Conservation (phyloP, 2,113 vertebrate genomes). For the Corythaeola cristata region DNA sequence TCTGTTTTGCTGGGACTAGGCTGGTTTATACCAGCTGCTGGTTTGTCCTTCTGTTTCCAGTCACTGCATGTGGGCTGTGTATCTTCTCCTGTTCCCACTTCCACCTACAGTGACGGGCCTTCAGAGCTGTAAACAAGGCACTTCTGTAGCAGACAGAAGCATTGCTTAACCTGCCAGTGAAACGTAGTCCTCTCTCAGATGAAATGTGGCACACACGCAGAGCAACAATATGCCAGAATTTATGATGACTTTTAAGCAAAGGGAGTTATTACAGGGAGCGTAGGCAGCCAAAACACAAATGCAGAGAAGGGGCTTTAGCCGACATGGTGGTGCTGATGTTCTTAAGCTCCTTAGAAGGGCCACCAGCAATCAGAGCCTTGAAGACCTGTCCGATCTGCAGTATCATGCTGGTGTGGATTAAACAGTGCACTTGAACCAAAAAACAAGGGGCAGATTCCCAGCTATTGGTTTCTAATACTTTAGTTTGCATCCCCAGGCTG, state of each 20-base stretch:
- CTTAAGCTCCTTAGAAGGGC: background rate
- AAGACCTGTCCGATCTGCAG: background rate
- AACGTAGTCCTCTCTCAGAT: background rate
- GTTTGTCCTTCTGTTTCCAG: background rate
- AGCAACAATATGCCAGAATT: background rate
- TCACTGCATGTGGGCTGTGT: background rate
- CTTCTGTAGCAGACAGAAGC: background rate
- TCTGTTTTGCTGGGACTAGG: background rate
- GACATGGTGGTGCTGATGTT: background rate
- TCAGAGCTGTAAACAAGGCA: background rate
- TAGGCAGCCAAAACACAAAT: background rate
- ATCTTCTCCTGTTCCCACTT: background rate
- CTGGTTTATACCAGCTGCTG: background rate
- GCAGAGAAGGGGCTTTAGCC: background rate
- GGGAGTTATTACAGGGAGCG: fast-evolving
- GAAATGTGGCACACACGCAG: background rate
- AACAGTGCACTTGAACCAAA: background rate
- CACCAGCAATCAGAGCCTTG: background rate
- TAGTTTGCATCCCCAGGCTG: background rate
- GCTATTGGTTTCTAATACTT: background rate
- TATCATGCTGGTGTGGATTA: background rate
- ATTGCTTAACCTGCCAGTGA: background rate
- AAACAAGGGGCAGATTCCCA: background rate
- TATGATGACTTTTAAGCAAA: background rate
- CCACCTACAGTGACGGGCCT: background rate